Percentiles rank a stretch among this genome's conserved stretches.
Evolutionary conservation across 2,888 invertebrate species (phyloP).

Genomic region (Pseudococcus jackbeardsleyi): DNA sequence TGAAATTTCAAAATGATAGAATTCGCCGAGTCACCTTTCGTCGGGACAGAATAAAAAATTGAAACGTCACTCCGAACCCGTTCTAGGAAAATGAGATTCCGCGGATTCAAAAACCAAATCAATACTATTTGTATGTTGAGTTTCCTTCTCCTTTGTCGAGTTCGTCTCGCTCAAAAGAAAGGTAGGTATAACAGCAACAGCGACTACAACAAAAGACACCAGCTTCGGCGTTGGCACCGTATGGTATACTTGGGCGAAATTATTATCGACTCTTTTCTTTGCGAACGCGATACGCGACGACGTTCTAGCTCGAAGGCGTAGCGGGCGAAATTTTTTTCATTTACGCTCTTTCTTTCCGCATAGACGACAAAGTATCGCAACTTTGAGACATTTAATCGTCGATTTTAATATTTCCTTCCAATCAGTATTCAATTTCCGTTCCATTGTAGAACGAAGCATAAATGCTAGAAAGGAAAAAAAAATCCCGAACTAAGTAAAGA

Average conservation of each 20-base stretch:
- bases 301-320: too few relatives aligned
- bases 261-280: constrained; percentile 3
- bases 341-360: background rate
- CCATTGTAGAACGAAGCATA: background rate
- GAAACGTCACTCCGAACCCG: background rate
- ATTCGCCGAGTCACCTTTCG: background rate
- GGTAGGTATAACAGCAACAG: background rate
- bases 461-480: background rate
- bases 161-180: constrained; percentile 4
- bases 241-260: background rate
- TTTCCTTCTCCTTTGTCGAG: background rate
- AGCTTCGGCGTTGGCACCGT: background rate
- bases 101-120: background rate
- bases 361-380: background rate
- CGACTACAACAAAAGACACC: background rate
- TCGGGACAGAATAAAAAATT: background rate
- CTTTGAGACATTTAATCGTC: background rate
- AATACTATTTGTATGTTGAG: background rate
- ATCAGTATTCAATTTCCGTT: constrained; percentile 5
- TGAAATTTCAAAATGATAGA: background rate
- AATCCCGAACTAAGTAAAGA: background rate
- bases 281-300: too few relatives aligned
- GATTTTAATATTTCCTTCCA: constrained; percentile 7
- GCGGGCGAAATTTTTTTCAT: background rate
- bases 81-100: background rate